Conservation (phyloP, 1,140 invertebrate species). For the Pseudomyrmex cubaensis region DNA sequence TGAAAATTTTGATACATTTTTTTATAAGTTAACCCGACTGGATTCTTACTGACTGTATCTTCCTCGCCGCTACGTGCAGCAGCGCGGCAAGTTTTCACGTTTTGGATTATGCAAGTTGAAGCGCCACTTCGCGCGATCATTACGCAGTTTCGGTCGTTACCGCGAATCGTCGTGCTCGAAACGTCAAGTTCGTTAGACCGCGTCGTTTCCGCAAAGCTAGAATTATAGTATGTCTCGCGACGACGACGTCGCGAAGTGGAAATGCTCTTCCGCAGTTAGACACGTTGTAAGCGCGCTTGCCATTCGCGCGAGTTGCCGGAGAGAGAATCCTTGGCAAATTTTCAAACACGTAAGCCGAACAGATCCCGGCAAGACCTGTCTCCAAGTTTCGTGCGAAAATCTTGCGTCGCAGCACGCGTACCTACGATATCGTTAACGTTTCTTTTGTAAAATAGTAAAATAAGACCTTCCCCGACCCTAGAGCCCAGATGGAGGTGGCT, state of each 20-base stretch:
- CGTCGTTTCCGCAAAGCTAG: slow-evolving; percentile 18
- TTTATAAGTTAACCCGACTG: no score
- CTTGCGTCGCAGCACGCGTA: no score
- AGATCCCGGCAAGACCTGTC: not conserved
- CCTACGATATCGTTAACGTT: no score
- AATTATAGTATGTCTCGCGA: slow-evolving; percentile 2
- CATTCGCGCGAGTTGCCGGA: not conserved
- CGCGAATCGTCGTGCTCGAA: slow-evolving; percentile 8
- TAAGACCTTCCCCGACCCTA: no score
- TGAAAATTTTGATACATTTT: no score
- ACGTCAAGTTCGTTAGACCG: slow-evolving; percentile 47
- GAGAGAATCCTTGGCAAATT: not conserved
- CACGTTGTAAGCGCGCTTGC: slow-evolving; percentile 22
- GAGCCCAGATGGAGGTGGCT: no score
- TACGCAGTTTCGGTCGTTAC: slow-evolving; percentile 39
- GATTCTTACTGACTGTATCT: no score
- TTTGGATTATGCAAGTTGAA: slow-evolving; percentile 5
- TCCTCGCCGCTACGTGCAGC: no score
- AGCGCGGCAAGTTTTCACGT: not conserved
- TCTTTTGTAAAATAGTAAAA: no score
- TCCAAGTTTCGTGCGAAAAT: not conserved
- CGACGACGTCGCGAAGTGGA: slow-evolving; percentile 34
- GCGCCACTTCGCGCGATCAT: slow-evolving; percentile 13
- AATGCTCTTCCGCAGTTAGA: slow-evolving; percentile 14
- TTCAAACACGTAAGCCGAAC: slow-evolving; percentile 9